Percentiles rank a stretch among this genome's conserved stretches.
Conservation (phyloP, 2,113 vertebrate genomes). For the Cryptotis parvus region DNA sequence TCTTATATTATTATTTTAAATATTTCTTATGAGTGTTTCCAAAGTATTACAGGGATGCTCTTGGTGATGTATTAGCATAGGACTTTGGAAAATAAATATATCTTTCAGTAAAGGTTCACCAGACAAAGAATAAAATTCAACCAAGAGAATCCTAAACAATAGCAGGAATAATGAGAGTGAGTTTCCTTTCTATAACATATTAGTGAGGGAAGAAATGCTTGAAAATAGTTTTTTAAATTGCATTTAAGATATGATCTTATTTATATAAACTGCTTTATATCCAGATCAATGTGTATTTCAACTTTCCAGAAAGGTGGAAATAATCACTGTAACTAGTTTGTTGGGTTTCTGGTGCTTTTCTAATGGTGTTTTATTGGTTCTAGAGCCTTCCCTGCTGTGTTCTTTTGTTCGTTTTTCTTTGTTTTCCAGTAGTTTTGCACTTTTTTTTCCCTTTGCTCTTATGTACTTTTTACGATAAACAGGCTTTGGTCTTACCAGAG, state of each 20-base stretch:
- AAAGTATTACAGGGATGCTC: too few species aligned
- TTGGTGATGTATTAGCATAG: slow-evolving; percentile 6
- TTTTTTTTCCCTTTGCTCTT: background rate
- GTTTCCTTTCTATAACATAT: slow-evolving; percentile 44
- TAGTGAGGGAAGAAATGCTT: background rate
- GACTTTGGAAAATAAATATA: background rate
- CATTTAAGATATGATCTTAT: background rate
- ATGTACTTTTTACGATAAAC: slow-evolving; percentile 26
- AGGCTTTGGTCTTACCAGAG: slow-evolving; percentile 41
- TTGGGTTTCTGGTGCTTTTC: background rate
- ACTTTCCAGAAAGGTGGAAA: slow-evolving; percentile 5
- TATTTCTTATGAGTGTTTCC: too few species aligned
- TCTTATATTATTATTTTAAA: background rate
- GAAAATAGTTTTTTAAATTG: slow-evolving; percentile 13
- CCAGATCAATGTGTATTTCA: background rate
- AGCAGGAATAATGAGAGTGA: background rate
- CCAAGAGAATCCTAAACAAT: background rate
- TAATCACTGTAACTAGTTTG: background rate
- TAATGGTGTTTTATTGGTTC: slow-evolving; percentile 9
- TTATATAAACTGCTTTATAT: slow-evolving; percentile 17
- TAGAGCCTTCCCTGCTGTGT: background rate
- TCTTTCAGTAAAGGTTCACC: background rate
- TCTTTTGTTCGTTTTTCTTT: background rate
- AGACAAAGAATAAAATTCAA: background rate
- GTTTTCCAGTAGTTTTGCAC: background rate